Base-by-base conservation (phyloP, 2,888 invertebrate genomes). In the Diloba caeruleocephala region DNA sequence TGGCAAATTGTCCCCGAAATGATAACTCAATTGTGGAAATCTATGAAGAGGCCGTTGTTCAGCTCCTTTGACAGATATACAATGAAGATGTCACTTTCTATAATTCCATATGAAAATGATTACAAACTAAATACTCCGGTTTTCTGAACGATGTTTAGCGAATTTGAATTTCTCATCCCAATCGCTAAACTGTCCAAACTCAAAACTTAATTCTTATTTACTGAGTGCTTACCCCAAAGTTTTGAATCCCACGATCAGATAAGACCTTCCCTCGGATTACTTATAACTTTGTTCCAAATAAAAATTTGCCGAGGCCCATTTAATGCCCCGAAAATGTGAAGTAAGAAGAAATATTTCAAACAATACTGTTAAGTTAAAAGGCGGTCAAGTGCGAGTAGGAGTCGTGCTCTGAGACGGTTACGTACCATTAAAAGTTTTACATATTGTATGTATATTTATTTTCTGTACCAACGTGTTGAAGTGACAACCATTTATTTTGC, bases 191-290 rank as follows among this genome's bases (percentile, higher is more conserved):
- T 12, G 26, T 14, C 28, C 19, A 34, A 39, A 39, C 21, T 44
- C 33, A 5, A 25, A 66, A 28, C 33, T 50, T 44, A 15, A 44
- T 25, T 46, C 23, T 43, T 53, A 44, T 66, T 58, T 49, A 31
- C 23, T 17, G 33, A 46, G 36, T 29, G 28, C 48, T 44, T 12
- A 23, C 10, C 29, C 42, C 28, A 42, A 63, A 59, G 49, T 67
- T 71, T 50, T 33, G 44, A 55, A 41, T 58, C 21, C 12, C 17
- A 48, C 34, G 46, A 71, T 71, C 33, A 45, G 46, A 44, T 32
- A 31, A 52, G 33, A 23, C 29, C 45, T 39, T 45, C 31, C 43
- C 4, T 31, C 46, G 44, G 39, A 44, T 53, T 41, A 17, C 56
- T 56, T 46, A 37, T 26, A 34, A 60, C 46, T 60, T 67, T 36